Evolutionary conservation across 2,888 invertebrate genomes (phyloP).

Genomic region (Dendrolimus houi): DNA sequence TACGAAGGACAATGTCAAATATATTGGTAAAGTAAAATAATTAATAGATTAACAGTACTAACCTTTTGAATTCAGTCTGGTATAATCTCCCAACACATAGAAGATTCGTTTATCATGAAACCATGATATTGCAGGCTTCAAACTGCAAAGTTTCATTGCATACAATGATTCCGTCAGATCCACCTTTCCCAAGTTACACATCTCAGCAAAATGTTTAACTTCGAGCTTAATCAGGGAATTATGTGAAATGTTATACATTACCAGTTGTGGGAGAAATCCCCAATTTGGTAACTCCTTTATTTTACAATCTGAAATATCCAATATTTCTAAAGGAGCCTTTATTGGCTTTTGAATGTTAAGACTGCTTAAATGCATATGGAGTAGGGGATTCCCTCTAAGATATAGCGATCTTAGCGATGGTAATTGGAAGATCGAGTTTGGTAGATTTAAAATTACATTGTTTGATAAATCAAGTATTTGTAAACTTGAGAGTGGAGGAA

Average conservation of each 20-base stretch:
- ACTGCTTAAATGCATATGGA: slow-evolving; percentile 46
- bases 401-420: slow-evolving; percentile 79
- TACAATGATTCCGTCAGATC: slow-evolving; percentile 62
- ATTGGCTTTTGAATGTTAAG: slow-evolving; percentile 69
- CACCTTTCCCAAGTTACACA: slow-evolving; percentile 78
- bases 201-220: slow-evolving; percentile 73
- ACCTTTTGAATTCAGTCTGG: slow-evolving; percentile 53
- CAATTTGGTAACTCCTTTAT: slow-evolving; percentile 76
- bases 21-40: neutral
- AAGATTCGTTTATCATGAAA: slow-evolving; percentile 45
- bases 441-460: slow-evolving; percentile 69
- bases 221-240: slow-evolving; percentile 69
- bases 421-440: slow-evolving; percentile 70
- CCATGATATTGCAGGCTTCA: slow-evolving; percentile 49
- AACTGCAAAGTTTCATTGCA: slow-evolving; percentile 37
- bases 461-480: slow-evolving; percentile 74
- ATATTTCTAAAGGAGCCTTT: slow-evolving; percentile 71
- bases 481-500: slow-evolving; percentile 61
- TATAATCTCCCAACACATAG: slow-evolving; percentile 51
- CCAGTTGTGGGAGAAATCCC: slow-evolving; percentile 75
- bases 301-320: slow-evolving; percentile 78
- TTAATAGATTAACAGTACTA: slow-evolving; percentile 9
- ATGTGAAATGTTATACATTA: slow-evolving; percentile 78
- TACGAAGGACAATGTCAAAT: neutral
- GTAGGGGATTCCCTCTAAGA: slow-evolving; percentile 68